Evolutionary conservation across 2,888 invertebrate species (phyloP), one percentile per base, ranked within the genome.

Genomic region (Toxonevra muliebris): DNA sequence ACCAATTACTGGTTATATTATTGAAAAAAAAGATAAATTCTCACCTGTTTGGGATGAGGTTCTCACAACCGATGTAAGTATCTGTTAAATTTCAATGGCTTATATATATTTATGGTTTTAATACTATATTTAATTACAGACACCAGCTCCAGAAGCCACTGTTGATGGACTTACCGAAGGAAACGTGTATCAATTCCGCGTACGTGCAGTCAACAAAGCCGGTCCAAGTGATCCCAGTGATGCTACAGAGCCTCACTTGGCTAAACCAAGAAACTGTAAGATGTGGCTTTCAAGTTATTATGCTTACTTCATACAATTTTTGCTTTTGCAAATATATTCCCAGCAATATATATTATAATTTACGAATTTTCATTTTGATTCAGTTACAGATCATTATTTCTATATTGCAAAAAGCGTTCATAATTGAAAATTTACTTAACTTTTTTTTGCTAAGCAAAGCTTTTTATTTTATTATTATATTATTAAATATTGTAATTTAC

Each of bases 1-100:
- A 15, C 97, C 97, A 1, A 95, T 99, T 79, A 93, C 91, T n/a
- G 97, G 97, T n/a, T 99, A 99, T 82, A 88, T 96, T 64, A 92
- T 97, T 79, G 96, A 97, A 86, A 95, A 94, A 77, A 91, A 95
- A 77, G 96, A 94, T 85, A 91, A 92, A 74, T 94, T 93, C 74
- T 91, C 93, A 76, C 91, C 94, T 0, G 87, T 92, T 20, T 97
- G 96, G 96, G 93, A 94, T 79, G 94, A 95, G 86, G 91, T 94
- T 73, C 87, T 92, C 50, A 62, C 69, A n/a, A 75, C 75, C 50
- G 66, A 74, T 55, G 75, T 75, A 72, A 65, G 73, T 63, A 52
- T 4, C 15, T 11, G 42, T 19, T 42, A 30, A 50, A 4, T 45
- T 40, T 58, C 10, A 58, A 58, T 58, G 10, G n/a, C n/a, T n/a